phyloP scores from a whole-genome alignment of 2,113 vertebrate species.

The Alosa alosa region DNA sequence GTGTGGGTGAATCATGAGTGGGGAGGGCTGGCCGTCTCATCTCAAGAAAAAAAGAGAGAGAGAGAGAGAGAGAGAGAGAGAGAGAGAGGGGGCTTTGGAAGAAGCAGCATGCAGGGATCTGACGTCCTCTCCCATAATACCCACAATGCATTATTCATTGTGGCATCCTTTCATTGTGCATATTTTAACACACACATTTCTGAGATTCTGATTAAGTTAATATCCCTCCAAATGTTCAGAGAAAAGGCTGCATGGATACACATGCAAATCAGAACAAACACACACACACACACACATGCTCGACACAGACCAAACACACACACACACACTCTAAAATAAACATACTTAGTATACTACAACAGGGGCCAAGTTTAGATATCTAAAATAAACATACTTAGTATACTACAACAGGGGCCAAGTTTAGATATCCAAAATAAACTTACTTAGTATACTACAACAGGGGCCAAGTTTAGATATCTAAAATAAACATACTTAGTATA shows the following conservation, averaged over 20 bases:
- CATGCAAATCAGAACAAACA: background rate
- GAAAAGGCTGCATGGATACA: constrained; percentile 25
- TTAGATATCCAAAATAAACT: no score
- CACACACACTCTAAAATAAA: no score
- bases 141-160: constrained; percentile 58
- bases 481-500: no score
- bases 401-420: no score
- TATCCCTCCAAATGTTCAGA: constrained; percentile 39
- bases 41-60: background rate
- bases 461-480: no score
- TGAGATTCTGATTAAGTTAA: constrained; percentile 41
- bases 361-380: no score
- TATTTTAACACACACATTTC: constrained; percentile 29
- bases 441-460: no score
- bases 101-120: constrained; percentile 49
- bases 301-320: no score
- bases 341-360: no score
- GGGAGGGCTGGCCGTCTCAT: background rate
- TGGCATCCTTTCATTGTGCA: constrained; percentile 37
- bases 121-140: constrained; percentile 42
- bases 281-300: background rate
- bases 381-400: no score
- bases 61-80: background rate
- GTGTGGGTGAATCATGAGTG: background rate
- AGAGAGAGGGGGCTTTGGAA: constrained; percentile 26